These are phyloP conservation scores for Perodicticus potto DNA, from an alignment of 2,797 vertebrate genomes.

Conservation along the genomic window DNA sequence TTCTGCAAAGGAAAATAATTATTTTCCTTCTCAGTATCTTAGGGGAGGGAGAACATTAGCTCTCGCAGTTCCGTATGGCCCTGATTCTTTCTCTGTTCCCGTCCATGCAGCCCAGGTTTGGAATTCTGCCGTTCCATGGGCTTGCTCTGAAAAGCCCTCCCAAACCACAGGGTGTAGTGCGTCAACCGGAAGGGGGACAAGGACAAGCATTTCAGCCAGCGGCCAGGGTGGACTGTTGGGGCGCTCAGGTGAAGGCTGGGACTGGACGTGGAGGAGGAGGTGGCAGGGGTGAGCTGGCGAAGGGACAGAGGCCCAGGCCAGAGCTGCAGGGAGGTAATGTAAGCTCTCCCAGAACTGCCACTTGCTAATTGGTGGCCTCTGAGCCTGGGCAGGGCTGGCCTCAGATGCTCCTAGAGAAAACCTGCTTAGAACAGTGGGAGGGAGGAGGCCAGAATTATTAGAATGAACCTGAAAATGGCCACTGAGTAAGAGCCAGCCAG, in stretches of 20 bases:
- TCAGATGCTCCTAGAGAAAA: neutral
- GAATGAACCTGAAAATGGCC: neutral
- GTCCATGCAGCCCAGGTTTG: neutral
- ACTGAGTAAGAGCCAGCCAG: neutral
- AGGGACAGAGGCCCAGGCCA: neutral
- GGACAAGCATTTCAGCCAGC: slow-evolving; percentile 1
- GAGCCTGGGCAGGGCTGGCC: neutral
- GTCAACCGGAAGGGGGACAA: neutral
- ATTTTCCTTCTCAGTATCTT: slow-evolving; percentile 75
- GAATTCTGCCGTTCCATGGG: slow-evolving; percentile 6
- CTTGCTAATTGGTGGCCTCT: slow-evolving; percentile 10
- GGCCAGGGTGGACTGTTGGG: rapidly evolving
- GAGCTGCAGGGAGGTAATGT: neutral
- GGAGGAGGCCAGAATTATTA: neutral
- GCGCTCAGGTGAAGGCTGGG: slow-evolving; percentile 16
- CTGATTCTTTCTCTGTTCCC: slow-evolving; percentile 40
- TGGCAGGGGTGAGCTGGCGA: neutral
- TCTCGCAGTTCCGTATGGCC: neutral
- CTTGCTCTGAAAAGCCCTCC: slow-evolving; percentile 57
- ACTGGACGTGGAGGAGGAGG: neutral
- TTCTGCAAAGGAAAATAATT: slow-evolving; percentile 79
- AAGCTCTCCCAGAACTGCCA: neutral
- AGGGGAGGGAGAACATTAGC: slow-evolving; percentile 71
- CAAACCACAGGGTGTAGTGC: slow-evolving; percentile 11
- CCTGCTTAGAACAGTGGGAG: neutral